Evolutionary conservation across 35 echinoderm and acorn worm species (phyloP), one percentile per base, ranked within the genome.

Genomic region (Apostichopus japonicus): DNA sequence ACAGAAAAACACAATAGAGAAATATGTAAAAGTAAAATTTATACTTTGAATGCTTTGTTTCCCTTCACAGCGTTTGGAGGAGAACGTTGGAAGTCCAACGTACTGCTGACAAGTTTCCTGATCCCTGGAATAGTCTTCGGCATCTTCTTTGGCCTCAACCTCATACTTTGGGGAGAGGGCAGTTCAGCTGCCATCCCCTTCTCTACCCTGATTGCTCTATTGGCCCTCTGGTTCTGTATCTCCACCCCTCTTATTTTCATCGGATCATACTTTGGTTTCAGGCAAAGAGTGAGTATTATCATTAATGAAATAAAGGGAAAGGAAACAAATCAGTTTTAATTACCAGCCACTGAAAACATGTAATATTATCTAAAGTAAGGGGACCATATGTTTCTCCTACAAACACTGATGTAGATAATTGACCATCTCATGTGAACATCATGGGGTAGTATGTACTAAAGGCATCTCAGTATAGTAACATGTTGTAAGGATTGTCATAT

Each of bases 161-260:
- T 96, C 9, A 51, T 99, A 9, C 93, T 99, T n/a, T 99, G 97
- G 97, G 92, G 86, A n/a, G 92, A 99, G 84, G 95, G 96, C 22
- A 99, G 97, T 79, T 99, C 97, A 24, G 97, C 97, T 53, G 97
- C 97, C 78, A 99, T 99, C 15, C 97, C 97, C 6, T 99, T 99
- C 92, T 88, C 92, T 23, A 99, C 97, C 23, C 77, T 99, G 24
- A 84, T 99, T 6, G 97, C 97, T 14, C 79, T 99, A 11, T 77
- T 99, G n/a, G 97, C 93, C 16, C 92, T 99, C 9, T 99, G 97
- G 97, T 99, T 99, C 83, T 86, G 95, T 24, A 93, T 99, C 8
- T 99, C 97, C 5, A 95, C 94, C 10, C 97, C 97, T 15, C 93
- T 99, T 8, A 93, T 96, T 77, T 99, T 99, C 92, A 81, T 99